Evolutionary conservation across 2,113 vertebrate genomes (phyloP).

Genomic region (Tyrannus savana): DNA sequence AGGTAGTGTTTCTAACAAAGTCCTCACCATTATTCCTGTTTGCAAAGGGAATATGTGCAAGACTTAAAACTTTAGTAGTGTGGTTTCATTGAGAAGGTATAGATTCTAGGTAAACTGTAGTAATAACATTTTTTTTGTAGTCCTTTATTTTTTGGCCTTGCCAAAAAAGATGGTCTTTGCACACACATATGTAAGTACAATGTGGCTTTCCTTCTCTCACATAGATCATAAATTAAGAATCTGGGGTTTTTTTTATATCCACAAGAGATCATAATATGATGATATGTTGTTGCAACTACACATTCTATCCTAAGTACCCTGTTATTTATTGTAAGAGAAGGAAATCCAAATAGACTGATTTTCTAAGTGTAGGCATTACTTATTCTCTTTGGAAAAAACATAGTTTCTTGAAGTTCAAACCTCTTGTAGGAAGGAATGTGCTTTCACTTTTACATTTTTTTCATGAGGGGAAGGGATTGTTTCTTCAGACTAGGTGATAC

Average conservation of each 20-base stretch:
- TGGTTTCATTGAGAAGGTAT: neutral
- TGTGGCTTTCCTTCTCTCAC: neutral
- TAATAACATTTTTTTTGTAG: neutral
- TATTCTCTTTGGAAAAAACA: neutral
- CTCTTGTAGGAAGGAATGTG: neutral
- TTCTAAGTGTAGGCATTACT: neutral
- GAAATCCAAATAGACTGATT: neutral
- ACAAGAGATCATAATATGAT: neutral
- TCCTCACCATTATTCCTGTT: neutral
- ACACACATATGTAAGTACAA: neutral
- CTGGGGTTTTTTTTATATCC: accelerated
- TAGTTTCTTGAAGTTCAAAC: neutral
- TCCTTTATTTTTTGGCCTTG: neutral
- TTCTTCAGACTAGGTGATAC: neutral
- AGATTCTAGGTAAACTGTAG: neutral
- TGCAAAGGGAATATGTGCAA: neutral
- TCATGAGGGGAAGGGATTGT: neutral
- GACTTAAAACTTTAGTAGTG: neutral
- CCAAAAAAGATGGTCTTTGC: neutral
- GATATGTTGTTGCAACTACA: neutral
- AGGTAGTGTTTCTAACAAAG: neutral
- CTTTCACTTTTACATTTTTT: neutral
- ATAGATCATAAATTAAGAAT: neutral
- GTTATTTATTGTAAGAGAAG: neutral
- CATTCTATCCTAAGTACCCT: neutral